A percentile compares a stretch with the other conserved stretches of the same genome.
Evolutionary conservation across 2,888 invertebrate species (phyloP).

Genomic region (Celastrina argiolus): DNA sequence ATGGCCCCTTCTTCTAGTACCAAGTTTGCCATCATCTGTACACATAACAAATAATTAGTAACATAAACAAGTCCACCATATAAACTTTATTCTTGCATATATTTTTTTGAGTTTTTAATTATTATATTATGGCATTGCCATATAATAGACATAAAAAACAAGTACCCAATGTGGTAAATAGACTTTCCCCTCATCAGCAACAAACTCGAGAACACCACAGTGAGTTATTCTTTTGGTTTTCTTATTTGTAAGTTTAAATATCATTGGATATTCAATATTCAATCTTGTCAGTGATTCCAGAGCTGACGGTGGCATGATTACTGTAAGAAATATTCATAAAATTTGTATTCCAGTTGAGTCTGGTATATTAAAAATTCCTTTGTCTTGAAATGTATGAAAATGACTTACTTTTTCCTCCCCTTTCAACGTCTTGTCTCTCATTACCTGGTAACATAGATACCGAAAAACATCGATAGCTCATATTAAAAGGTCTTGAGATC

Average conservation of each 20-base stretch:
- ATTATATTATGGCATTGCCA: background rate
- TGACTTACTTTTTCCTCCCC: constrained; percentile 94
- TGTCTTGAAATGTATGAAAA: background rate
- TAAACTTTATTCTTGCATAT: background rate
- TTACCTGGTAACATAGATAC: constrained; percentile 97
- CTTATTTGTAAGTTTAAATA: constrained; percentile 95
- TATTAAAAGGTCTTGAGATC: constrained; percentile 87
- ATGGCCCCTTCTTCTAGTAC: constrained; percentile 92
- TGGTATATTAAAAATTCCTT: background rate
- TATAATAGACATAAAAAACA: no score
- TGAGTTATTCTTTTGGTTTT: constrained; percentile 92
- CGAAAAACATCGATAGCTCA: constrained; percentile 93
- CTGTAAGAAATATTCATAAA: constrained; percentile 72
- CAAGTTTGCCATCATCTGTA: constrained; percentile 96
- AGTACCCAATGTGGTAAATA: constrained; percentile 98
- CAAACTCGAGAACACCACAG: constrained; percentile 98
- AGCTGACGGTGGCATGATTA: constrained; percentile 98
- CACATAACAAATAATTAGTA: constrained; percentile 22
- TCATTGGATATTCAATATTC: constrained; percentile 98
- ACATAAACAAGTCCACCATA: background rate
- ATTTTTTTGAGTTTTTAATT: background rate
- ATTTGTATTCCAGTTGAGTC: background rate
- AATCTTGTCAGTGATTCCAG: constrained; percentile 93
- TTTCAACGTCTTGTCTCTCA: constrained; percentile 95
- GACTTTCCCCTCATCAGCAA: constrained; percentile 98